These are phyloP conservation scores for Salvelinus fontinalis DNA, from an alignment of 2,113 vertebrate species.

Conservation along the genomic window DNA sequence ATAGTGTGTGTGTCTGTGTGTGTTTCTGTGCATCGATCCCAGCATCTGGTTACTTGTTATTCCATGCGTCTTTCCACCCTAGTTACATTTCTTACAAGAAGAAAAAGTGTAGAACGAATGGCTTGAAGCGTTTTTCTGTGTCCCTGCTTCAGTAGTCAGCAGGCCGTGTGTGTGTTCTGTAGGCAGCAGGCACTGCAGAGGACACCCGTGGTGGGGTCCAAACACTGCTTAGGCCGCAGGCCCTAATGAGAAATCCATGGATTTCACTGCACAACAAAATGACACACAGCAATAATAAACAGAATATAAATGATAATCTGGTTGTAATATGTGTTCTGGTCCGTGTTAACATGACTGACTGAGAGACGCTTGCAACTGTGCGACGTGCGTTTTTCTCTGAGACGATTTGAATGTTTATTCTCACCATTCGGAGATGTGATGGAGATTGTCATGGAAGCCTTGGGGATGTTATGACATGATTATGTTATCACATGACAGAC, in stretches of 20 bases:
- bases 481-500: neutral
- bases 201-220: slow-evolving; percentile 5
- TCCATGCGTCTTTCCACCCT: slow-evolving; percentile 20
- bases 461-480: slow-evolving; percentile 21
- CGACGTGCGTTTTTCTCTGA: neutral
- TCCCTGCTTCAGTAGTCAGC: neutral
- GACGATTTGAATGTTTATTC: slow-evolving; percentile 13
- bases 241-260: neutral
- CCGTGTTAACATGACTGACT: slow-evolving; percentile 30
- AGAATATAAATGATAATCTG: neutral
- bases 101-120: neutral
- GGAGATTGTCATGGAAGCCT: slow-evolving; percentile 39
- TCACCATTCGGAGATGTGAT: slow-evolving; percentile 6
- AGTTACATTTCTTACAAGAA: neutral
- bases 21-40: neutral
- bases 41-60: slow-evolving; percentile 27
- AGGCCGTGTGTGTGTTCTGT: too few species aligned
- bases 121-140: neutral
- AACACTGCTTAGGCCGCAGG: neutral
- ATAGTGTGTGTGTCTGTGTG: neutral
- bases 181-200: neutral
- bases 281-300: neutral
- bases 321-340: neutral
- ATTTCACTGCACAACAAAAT: neutral
- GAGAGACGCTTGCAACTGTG: neutral